These are phyloP conservation scores for Chlorodrepanis virens DNA, from an alignment of 2,113 vertebrate species.

Conservation along the genomic window DNA sequence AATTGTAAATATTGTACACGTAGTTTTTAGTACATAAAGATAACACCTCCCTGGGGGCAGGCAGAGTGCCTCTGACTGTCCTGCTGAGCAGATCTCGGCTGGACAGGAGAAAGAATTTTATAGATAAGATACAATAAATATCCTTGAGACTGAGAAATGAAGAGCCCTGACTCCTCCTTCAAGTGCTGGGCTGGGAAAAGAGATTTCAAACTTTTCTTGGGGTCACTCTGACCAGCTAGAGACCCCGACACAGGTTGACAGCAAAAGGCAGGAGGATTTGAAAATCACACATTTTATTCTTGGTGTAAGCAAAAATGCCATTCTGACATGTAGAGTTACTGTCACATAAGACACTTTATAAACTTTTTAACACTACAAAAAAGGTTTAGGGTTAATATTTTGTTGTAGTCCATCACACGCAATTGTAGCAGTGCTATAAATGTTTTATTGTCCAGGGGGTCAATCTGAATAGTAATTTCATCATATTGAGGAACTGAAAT, in stretches of 20 bases:
- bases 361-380: not conserved
- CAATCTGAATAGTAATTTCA: not conserved
- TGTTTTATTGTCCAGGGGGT: not conserved
- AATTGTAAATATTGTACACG: too few relatives aligned
- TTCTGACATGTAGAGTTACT: not conserved
- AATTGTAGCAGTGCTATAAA: not conserved
- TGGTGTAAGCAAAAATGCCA: not conserved
- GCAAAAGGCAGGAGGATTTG: not conserved
- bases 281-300: not conserved
- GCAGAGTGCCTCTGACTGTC: too few relatives aligned
- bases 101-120: too few relatives aligned
- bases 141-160: too few relatives aligned
- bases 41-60: too few relatives aligned
- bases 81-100: too few relatives aligned
- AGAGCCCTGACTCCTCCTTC: too few relatives aligned
- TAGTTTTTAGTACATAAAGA: too few relatives aligned
- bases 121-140: too few relatives aligned
- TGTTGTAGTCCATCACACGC: not conserved
- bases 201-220: too few relatives aligned
- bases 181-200: too few relatives aligned
- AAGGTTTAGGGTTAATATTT: not conserved
- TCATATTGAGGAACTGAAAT: not conserved
- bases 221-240: too few relatives aligned
- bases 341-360: fast-evolving
- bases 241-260: not conserved